phyloP scores from a whole-genome alignment of 2,888 invertebrate species.

The Machimus rusticus region DNA sequence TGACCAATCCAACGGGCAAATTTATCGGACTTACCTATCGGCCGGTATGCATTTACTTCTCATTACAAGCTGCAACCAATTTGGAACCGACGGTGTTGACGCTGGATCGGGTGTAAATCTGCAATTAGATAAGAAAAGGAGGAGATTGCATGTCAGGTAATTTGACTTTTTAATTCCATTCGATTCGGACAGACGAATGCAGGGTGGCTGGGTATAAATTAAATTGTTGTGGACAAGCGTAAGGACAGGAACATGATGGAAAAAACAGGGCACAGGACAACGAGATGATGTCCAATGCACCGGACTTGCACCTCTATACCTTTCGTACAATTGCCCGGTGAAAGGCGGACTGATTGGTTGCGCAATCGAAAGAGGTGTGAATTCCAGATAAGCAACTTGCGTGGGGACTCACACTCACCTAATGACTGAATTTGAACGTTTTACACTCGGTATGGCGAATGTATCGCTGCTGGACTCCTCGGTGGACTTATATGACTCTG shows the following conservation, averaged over 20 bases:
- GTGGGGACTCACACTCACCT: conserved; percentile 52
- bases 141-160: conserved; percentile 39
- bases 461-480: conserved; percentile 49
- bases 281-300: background rate
- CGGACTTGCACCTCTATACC: background rate
- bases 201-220: conserved; percentile 14
- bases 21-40: conserved; percentile 47
- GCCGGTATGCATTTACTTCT: conserved; percentile 57
- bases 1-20: background rate
- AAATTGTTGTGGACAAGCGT: conserved; percentile 35
- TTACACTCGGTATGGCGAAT: conserved; percentile 57
- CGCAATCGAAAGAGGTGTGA: conserved; percentile 15
- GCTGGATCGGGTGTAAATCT: conserved; percentile 61
- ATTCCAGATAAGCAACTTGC: background rate
- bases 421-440: conserved; percentile 58
- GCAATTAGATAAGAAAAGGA: conserved; percentile 33
- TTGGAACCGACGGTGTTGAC: conserved; percentile 57
- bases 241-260: background rate
- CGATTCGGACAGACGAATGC: background rate
- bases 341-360: conserved; percentile 6
- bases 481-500: background rate
- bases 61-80: conserved; percentile 63
- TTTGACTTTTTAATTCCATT: conserved; percentile 29
- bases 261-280: background rate
- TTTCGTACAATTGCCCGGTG: background rate